These are phyloP conservation scores for Volucella inanis DNA, from an alignment of 2,888 invertebrate species.

Conservation along the genomic window DNA sequence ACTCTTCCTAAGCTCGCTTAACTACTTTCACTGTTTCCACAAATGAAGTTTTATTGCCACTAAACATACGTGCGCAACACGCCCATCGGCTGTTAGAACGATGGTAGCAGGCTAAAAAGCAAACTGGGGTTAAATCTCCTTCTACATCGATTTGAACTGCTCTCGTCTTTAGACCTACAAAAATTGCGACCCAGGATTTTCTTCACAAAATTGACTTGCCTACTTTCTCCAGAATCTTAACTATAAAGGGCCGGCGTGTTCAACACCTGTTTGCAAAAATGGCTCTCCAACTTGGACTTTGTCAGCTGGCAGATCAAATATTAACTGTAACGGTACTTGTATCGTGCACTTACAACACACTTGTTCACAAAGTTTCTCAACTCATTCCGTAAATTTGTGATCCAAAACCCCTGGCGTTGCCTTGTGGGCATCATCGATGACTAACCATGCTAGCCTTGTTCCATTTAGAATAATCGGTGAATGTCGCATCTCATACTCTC, in stretches of 20 bases:
- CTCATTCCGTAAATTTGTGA: neutral
- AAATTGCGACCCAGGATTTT: neutral
- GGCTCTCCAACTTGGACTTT: conserved; percentile 17
- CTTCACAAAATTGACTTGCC: neutral
- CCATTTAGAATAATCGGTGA: too few species aligned
- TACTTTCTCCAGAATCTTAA: too few species aligned
- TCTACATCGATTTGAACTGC: neutral
- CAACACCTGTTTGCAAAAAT: neutral
- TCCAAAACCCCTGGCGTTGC: conserved; percentile 24
- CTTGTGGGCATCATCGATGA: too few species aligned
- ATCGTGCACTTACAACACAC: neutral
- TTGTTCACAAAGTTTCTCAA: neutral
- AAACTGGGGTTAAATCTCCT: neutral
- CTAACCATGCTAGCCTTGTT: too few species aligned
- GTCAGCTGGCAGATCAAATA: conserved; percentile 41
- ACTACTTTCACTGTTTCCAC: conserved; percentile 27
- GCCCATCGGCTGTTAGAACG: conserved; percentile 71
- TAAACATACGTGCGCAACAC: conserved; percentile 31
- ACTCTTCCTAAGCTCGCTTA: conserved; percentile 3
- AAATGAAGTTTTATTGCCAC: conserved; percentile 43
- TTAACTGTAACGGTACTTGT: conserved; percentile 17
- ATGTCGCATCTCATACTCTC: too few species aligned
- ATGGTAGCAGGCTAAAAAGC: conserved; percentile 74
- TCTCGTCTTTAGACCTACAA: neutral
- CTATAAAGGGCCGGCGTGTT: conserved; percentile 7